These are phyloP conservation scores for Catocala sponsa DNA, from an alignment of 2,888 invertebrate genomes.

Conservation along the genomic window DNA sequence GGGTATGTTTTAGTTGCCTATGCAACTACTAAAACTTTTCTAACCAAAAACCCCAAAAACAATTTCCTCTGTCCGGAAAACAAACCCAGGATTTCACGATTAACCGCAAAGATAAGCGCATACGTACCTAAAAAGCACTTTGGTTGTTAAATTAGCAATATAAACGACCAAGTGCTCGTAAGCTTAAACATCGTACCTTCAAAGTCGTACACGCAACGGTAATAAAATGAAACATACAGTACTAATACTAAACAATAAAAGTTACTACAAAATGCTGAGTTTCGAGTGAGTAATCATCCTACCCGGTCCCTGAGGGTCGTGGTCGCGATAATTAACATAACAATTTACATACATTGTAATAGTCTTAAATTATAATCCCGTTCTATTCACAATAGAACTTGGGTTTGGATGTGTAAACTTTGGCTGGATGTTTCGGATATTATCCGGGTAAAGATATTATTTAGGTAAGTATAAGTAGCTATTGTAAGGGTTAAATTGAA, in stretches of 20 bases:
- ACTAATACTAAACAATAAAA: slow-evolving; percentile 12
- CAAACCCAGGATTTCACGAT: too few species aligned
- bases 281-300: slow-evolving; percentile 47
- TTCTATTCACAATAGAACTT: slow-evolving; percentile 47
- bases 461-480: slow-evolving; percentile 19
- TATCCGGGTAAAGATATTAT: slow-evolving; percentile 27
- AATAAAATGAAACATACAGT: slow-evolving; percentile 5
- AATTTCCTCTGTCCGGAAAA: too few species aligned
- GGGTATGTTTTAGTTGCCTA: too few species aligned
- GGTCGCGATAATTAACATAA: slow-evolving; percentile 58
- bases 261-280: slow-evolving; percentile 28
- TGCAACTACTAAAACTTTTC: too few species aligned
- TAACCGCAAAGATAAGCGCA: too few species aligned
- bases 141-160: too few species aligned
- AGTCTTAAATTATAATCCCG: slow-evolving; percentile 55
- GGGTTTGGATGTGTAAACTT: slow-evolving; percentile 37
- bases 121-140: too few species aligned
- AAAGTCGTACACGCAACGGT: neutral
- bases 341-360: slow-evolving; percentile 62
- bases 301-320: slow-evolving; percentile 21
- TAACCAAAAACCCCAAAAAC: too few species aligned
- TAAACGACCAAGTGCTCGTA: too few species aligned
- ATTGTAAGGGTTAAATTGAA: slow-evolving; percentile 19
- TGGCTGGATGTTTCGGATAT: slow-evolving; percentile 28
- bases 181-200: too few species aligned